Conservation (phyloP, 2,888 invertebrate species). For the Scotopteryx bipunctaria region DNA sequence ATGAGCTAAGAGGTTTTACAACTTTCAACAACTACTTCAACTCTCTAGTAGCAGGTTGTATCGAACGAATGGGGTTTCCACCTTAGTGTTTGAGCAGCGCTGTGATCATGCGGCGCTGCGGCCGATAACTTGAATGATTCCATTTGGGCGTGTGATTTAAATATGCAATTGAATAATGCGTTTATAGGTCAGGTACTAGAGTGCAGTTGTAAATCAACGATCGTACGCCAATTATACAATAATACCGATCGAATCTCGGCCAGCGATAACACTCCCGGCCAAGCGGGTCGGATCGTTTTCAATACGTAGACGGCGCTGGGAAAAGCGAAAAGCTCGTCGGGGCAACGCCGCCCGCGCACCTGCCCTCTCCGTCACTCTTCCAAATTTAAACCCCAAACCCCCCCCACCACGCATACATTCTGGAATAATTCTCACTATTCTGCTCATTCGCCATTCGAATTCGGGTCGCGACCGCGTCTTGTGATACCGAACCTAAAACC, state of each 20-base stretch:
- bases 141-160: conserved; percentile 26
- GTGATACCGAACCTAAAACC: conserved; percentile 69
- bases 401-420: conserved; percentile 77
- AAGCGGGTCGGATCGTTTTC: conserved; percentile 45
- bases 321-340: conserved; percentile 58
- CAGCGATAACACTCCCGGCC: conserved; percentile 59
- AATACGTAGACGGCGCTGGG: conserved; percentile 50
- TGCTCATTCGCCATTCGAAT: conserved; percentile 81
- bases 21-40: too few relatives aligned
- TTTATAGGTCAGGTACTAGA: conserved; percentile 51
- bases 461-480: conserved; percentile 82
- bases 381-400: conserved; percentile 83
- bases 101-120: conserved; percentile 1
- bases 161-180: conserved; percentile 44
- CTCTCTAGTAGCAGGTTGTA: too few relatives aligned
- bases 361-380: conserved; percentile 83
- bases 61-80: too few relatives aligned
- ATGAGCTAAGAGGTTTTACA: neutral
- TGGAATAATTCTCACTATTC: conserved; percentile 83
- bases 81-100: neutral
- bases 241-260: conserved; percentile 56
- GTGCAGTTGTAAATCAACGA: conserved; percentile 52
- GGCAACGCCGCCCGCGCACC: conserved; percentile 80
- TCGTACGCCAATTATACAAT: conserved; percentile 56
- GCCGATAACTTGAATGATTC: neutral